Evolutionary conservation across 2,888 invertebrate species (phyloP).

Genomic region (Polyploca ridens): DNA sequence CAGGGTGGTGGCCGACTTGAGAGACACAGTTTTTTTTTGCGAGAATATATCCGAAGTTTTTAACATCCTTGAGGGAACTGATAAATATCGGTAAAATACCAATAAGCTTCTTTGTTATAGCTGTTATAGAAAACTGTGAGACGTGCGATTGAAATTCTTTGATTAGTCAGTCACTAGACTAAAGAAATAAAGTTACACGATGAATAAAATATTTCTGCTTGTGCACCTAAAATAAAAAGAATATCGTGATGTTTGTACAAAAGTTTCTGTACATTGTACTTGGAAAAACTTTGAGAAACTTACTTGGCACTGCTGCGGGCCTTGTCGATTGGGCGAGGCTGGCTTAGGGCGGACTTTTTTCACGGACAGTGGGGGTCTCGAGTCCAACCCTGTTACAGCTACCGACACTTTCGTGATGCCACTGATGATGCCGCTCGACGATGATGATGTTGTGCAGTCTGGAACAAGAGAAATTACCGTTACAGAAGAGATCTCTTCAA

Average conservation of each 20-base stretch:
- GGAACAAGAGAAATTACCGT: slow-evolving; percentile 14
- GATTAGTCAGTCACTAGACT: background rate
- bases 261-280: slow-evolving; percentile 15
- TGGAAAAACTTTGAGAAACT: slow-evolving; percentile 39
- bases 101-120: too few relatives aligned
- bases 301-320: slow-evolving; percentile 97
- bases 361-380: slow-evolving; percentile 57
- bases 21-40: too few relatives aligned
- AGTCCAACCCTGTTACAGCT: slow-evolving; percentile 72
- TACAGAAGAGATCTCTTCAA: background rate
- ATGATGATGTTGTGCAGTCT: slow-evolving; percentile 69
- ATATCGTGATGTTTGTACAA: background rate
- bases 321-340: slow-evolving; percentile 95
- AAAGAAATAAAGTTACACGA: background rate
- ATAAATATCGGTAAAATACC: too few relatives aligned
- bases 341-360: slow-evolving; percentile 90
- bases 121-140: too few relatives aligned
- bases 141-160: background rate
- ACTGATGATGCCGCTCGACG: slow-evolving; percentile 58
- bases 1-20: too few relatives aligned
- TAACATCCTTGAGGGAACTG: too few relatives aligned
- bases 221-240: background rate
- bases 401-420: slow-evolving; percentile 75
- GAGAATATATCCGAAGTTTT: too few relatives aligned
- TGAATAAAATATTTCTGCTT: background rate